Evolutionary conservation across 1,140 invertebrate genomes (phyloP).

Genomic region (Thrips palmi): DNA sequence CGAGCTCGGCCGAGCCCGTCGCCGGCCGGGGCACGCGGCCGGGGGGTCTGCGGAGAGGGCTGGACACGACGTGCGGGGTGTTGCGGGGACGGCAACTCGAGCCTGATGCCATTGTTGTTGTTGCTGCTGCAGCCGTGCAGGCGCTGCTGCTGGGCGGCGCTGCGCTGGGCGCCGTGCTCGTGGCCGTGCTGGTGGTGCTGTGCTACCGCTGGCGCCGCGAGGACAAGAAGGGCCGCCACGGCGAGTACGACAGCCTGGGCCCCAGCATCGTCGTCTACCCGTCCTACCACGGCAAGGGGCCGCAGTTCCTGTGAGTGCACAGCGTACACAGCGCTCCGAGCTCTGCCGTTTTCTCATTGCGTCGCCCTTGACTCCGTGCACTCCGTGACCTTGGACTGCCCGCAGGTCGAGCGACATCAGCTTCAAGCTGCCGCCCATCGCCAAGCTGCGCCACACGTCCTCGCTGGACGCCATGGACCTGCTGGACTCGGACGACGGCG

Average conservation of each 20-base stretch:
- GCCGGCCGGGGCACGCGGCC: too few relatives aligned
- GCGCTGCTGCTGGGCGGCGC: too few relatives aligned
- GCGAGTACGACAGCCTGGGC: conserved; percentile 10
- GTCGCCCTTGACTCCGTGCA: background rate
- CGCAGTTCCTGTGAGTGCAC: conserved; percentile 14
- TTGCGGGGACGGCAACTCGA: too few relatives aligned
- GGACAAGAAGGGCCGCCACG: too few relatives aligned
- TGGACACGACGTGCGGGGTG: too few relatives aligned
- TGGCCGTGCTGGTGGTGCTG: too few relatives aligned
- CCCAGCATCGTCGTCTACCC: conserved; percentile 15
- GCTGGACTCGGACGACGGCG: conserved; percentile 28
- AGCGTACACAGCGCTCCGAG: background rate
- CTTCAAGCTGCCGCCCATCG: conserved; percentile 40
- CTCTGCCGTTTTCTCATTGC: background rate
- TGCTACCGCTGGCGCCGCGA: too few relatives aligned
- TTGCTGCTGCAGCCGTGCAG: too few relatives aligned
- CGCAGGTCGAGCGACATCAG: conserved; percentile 42
- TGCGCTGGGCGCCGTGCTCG: too few relatives aligned
- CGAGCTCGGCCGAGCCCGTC: too few relatives aligned
- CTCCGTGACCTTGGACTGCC: background rate
- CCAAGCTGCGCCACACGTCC: conserved; percentile 31
- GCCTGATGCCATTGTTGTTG: too few relatives aligned
- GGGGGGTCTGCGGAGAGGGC: too few relatives aligned
- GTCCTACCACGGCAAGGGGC: conserved; percentile 13
- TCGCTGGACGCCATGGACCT: conserved; percentile 34